Evolutionary conservation across 1,140 invertebrate genomes (phyloP).

Genomic region (Megalonaias nervosa): DNA sequence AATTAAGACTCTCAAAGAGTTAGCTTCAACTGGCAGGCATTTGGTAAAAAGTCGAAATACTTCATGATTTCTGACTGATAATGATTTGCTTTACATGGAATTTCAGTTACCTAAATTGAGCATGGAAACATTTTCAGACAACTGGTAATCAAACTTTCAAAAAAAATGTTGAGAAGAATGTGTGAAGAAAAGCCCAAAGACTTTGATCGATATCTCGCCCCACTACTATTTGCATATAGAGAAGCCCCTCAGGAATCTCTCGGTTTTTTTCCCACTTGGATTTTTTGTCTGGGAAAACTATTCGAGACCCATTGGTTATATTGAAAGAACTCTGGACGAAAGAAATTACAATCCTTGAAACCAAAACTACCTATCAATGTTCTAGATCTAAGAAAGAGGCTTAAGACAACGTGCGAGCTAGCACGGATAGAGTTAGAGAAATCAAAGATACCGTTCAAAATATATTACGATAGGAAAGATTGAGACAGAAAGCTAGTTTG

Average conservation of each 20-base stretch:
- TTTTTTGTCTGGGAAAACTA: constrained; percentile 49
- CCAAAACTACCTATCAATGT: background rate
- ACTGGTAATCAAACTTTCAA: background rate
- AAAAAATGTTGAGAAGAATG: constrained; percentile 47
- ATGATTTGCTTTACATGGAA: no score
- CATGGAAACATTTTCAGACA: no score
- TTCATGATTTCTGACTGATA: no score
- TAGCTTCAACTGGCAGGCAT: background rate
- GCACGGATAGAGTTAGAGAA: background rate
- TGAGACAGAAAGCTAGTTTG: background rate
- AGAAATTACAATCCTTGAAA: no score
- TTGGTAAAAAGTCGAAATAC: background rate
- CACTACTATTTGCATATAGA: constrained; percentile 54
- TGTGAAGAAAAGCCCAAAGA: constrained; percentile 52
- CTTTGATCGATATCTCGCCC: constrained; percentile 58
- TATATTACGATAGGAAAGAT: constrained; percentile 12
- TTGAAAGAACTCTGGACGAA: constrained; percentile 39
- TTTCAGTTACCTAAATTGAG: no score
- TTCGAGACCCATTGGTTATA: constrained; percentile 44
- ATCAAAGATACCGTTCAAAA: background rate
- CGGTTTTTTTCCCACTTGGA: constrained; percentile 52
- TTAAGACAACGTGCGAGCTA: background rate
- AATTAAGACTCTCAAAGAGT: background rate
- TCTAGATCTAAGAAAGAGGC: background rate
- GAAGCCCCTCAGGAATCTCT: constrained; percentile 35